phyloP scores from a whole-genome alignment of 2,797 vertebrate species.

The Botia almorhae region DNA sequence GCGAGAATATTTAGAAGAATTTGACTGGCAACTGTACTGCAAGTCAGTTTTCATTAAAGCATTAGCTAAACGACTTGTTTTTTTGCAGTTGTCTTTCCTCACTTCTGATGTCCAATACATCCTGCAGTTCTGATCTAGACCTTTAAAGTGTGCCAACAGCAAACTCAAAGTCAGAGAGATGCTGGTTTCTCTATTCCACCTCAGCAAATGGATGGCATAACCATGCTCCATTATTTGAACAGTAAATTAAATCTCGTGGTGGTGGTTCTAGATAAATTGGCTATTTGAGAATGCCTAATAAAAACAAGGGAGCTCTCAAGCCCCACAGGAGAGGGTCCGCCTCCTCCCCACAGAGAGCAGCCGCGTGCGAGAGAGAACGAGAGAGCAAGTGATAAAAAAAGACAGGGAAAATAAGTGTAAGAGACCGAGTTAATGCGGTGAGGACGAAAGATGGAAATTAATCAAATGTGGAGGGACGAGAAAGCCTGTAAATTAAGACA shows the following conservation, averaged over 20 bases:
- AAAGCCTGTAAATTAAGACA: slow-evolving; percentile 47
- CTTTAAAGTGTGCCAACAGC: background rate
- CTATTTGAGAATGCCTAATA: slow-evolving; percentile 52
- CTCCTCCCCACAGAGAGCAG: background rate
- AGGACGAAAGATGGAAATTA: slow-evolving; percentile 30
- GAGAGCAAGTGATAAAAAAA: background rate
- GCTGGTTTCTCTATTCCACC: slow-evolving; percentile 7
- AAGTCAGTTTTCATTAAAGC: background rate
- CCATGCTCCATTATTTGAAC: slow-evolving; percentile 47
- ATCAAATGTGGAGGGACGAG: slow-evolving; percentile 41
- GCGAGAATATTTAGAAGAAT: too few species aligned
- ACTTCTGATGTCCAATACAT: background rate
- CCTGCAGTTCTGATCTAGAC: background rate
- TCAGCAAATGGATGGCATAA: slow-evolving; percentile 38
- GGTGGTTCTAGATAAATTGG: slow-evolving; percentile 52
- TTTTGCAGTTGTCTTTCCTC: background rate
- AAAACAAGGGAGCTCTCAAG: slow-evolving; percentile 25
- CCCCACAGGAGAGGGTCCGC: slow-evolving; percentile 9
- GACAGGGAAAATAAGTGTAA: background rate
- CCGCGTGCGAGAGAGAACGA: background rate
- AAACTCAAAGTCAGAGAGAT: background rate
- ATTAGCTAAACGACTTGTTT: background rate
- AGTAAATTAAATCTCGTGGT: slow-evolving; percentile 58
- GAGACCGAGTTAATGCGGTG: slow-evolving; percentile 11
- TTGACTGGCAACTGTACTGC: background rate